phyloP scores from a whole-genome alignment of 2,888 invertebrate genomes.

The Rhogogaster chlorosoma region DNA sequence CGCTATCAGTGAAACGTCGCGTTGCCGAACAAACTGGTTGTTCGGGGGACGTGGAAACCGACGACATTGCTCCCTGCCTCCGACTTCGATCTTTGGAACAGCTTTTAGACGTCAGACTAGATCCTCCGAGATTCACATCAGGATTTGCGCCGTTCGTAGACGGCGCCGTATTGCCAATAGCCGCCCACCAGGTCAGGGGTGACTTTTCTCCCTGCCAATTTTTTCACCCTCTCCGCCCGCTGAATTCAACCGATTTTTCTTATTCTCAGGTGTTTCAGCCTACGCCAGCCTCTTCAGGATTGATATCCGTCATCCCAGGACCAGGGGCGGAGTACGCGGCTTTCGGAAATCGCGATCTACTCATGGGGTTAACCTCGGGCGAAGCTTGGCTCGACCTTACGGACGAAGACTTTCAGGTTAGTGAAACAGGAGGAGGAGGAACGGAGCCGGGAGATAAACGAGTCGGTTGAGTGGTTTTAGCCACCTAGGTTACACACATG shows the following conservation, averaged over 20 bases:
- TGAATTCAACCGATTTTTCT: not conserved
- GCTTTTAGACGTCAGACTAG: conserved; percentile 86
- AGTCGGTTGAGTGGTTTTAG: conserved; percentile 22
- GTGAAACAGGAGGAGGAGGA: not conserved
- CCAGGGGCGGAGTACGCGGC: conserved; percentile 90
- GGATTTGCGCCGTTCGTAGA: conserved; percentile 98
- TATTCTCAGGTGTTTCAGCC: conserved; percentile 80
- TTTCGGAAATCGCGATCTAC: conserved; percentile 89
- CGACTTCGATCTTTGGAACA: conserved; percentile 88
- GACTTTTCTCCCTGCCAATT: not conserved
- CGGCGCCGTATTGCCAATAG: conserved; percentile 86
- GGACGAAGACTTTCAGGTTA: conserved; percentile 76
- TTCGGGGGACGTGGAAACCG: conserved; percentile 89
- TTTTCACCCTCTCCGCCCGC: not conserved
- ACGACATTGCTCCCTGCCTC: conserved; percentile 92
- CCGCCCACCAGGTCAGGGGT: conserved; percentile 67
- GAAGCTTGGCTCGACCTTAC: conserved; percentile 79
- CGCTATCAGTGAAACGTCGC: conserved; percentile 87
- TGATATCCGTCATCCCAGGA: conserved; percentile 84
- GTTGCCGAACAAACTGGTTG: conserved; percentile 92
- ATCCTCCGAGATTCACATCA: conserved; percentile 90
- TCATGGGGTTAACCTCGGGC: conserved; percentile 91
- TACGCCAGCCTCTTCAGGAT: conserved; percentile 79
- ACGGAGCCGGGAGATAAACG: not conserved
- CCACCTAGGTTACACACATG: not conserved